Conservation (phyloP, 2,113 vertebrate species). For the Numida meleagris region DNA sequence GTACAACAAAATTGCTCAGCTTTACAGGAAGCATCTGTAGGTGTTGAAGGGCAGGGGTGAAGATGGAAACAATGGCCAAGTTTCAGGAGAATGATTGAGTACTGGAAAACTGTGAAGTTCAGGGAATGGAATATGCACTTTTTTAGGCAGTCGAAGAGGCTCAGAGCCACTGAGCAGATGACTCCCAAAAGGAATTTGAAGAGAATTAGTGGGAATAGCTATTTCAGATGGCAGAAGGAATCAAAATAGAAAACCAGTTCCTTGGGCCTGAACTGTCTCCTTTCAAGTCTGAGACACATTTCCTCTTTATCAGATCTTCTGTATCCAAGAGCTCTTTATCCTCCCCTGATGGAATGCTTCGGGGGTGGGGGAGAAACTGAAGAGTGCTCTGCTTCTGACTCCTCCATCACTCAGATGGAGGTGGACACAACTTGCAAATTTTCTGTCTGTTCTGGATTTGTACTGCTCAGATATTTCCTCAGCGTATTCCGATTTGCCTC, state of each 20-base stretch:
- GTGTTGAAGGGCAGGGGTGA: conserved; percentile 62
- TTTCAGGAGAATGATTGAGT: conserved; percentile 72
- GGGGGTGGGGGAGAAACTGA: neutral
- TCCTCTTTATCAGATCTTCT: conserved; percentile 52
- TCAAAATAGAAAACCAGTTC: conserved; percentile 58
- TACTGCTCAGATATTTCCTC: neutral
- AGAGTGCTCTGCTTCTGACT: neutral
- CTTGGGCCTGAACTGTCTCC: neutral
- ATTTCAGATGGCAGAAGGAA: conserved; percentile 61
- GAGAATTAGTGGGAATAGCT: conserved; percentile 49
- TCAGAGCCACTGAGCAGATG: neutral
- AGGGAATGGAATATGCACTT: conserved; percentile 36
- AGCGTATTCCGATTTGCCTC: fast-evolving
- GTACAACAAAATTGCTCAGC: neutral
- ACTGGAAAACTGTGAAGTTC: conserved; percentile 63
- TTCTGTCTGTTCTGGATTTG: neutral
- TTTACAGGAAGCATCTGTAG: conserved; percentile 81
- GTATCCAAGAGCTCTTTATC: conserved; percentile 1
- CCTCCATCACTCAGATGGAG: neutral
- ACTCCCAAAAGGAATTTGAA: conserved; percentile 52
- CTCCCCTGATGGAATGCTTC: neutral
- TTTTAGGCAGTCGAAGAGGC: conserved; percentile 44
- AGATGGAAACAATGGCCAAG: conserved; percentile 67
- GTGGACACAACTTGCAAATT: neutral
- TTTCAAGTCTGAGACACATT: conserved; percentile 57